Conservation (phyloP, 2,797 vertebrate genomes). For the Galagoides demidoff region DNA sequence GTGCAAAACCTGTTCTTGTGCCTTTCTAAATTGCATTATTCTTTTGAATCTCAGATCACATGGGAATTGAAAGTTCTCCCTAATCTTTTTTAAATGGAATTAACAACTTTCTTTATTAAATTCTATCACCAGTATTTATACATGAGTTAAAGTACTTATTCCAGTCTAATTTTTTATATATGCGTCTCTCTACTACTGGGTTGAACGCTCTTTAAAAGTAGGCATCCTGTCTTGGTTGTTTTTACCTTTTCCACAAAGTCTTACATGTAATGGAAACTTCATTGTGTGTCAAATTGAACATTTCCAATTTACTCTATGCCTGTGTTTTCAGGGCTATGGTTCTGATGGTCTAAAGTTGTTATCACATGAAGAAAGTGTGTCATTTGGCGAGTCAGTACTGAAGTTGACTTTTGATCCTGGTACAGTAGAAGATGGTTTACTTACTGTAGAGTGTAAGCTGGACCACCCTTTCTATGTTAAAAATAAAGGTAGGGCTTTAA, state of each 20-base stretch:
- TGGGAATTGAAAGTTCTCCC: not conserved
- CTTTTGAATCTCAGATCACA: constrained; percentile 21
- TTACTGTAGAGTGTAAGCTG: constrained; percentile 96
- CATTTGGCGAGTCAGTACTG: constrained; percentile 95
- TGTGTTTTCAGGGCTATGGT: constrained; percentile 92
- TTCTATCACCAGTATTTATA: not conserved
- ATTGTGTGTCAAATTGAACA: constrained; percentile 19
- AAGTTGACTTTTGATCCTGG: constrained; percentile 98
- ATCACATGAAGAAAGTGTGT: constrained; percentile 95
- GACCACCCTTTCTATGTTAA: constrained; percentile 99
- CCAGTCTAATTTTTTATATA: not conserved
- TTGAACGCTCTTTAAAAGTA: constrained; percentile 18
- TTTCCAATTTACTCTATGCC: not conserved
- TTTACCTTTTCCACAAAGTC: constrained; percentile 46
- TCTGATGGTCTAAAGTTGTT: constrained; percentile 95
- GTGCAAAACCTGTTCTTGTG: not conserved
- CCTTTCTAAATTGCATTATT: constrained; percentile 20
- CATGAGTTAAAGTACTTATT: constrained; percentile 26
- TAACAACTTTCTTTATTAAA: constrained; percentile 26
- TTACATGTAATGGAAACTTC: constrained; percentile 5
- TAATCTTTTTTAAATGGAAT: not conserved
- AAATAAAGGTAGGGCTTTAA: constrained; percentile 94
- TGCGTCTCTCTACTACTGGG: not conserved
- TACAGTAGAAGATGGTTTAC: constrained; percentile 92
- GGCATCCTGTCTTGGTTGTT: constrained; percentile 18